A percentile compares a stretch with the other conserved stretches of the same genome.
Conservation (phyloP, 2,113 vertebrate genomes). For the Anas platyrhynchos region DNA sequence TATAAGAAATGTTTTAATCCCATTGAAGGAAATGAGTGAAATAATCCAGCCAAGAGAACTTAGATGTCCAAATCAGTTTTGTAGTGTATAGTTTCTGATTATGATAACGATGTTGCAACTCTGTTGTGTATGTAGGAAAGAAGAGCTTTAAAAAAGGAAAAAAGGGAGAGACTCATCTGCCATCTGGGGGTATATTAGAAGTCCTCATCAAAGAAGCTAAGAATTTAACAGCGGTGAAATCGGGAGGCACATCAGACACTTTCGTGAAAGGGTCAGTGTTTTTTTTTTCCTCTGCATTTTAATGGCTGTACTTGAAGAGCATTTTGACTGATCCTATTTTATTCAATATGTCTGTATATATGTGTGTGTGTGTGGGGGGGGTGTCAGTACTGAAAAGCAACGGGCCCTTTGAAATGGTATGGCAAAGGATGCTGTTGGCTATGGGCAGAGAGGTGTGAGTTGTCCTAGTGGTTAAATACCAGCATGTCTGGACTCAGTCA, state of each 20-base stretch:
- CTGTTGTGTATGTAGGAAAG: slow-evolving; percentile 79
- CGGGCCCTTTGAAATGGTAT: background rate
- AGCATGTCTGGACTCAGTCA: background rate
- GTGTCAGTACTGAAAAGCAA: background rate
- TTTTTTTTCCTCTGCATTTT: background rate
- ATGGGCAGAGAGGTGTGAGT: background rate
- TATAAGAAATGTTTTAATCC: background rate
- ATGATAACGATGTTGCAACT: background rate
- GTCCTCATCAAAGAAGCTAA: slow-evolving; percentile 95
- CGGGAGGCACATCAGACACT: slow-evolving; percentile 92
- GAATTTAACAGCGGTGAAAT: slow-evolving; percentile 94
- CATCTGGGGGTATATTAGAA: slow-evolving; percentile 92
- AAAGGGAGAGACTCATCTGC: slow-evolving; percentile 80
- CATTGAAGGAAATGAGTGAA: background rate
- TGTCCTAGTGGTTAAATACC: background rate
- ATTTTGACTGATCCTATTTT: background rate
- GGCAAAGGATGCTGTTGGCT: background rate
- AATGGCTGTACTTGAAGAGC: background rate
- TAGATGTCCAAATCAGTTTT: background rate
- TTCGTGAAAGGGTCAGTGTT: slow-evolving; percentile 94
- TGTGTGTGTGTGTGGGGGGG: background rate
- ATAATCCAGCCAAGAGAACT: background rate
- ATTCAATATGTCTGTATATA: background rate
- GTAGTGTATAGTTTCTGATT: background rate
- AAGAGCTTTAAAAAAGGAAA: slow-evolving; percentile 87